Base-by-base conservation (phyloP, 2,888 invertebrate species). In the Mythimna lalbum region DNA sequence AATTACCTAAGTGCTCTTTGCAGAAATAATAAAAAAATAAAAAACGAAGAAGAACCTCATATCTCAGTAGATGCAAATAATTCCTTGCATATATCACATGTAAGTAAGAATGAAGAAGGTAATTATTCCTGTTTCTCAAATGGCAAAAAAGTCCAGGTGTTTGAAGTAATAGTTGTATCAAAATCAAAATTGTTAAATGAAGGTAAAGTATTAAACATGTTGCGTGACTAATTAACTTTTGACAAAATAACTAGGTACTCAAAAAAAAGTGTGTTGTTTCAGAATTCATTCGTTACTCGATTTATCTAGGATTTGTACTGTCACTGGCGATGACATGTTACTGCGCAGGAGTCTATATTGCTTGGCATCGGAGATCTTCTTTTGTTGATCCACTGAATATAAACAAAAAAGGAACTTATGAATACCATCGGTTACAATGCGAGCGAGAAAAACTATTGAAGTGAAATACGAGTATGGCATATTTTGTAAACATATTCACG, bases 61-160 rank as follows among this genome's bases (percentile, higher is more conserved):
- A 90, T 96, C 57, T 89, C 96, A 10, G 95, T 97, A 4, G 97
- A 97, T 83, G 92, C 94, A 0, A 96, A 96, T 81, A 96, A 95
- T 53, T 96, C 96, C 2, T 87, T 97, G 33, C 96, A 97, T 87
- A 90, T 97, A 55, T 90, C 95, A 78, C 96, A 96, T 71, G 96
- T 97, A 1, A 96, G 96, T 19, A 93, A 94, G 78, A 92, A 95
- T 0, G 98, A 98, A 89, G 96, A 97, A 74, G 98, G 98, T 17
- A 96, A 96, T 85, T 98, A 98, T 88, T 96, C 96, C 0, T 98
- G 98, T 89, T 93, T 94, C 71, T 97, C 97, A 10, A 96, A 97
- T 89, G 97, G 97, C 70, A 95, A 93, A 52, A 94, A 92, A 78
- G 96, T 96, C 92, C 94, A 97, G 89, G 95, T 95, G 88, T 92